phyloP scores from a whole-genome alignment of 2,113 vertebrate species.

The Tupaia tana region DNA sequence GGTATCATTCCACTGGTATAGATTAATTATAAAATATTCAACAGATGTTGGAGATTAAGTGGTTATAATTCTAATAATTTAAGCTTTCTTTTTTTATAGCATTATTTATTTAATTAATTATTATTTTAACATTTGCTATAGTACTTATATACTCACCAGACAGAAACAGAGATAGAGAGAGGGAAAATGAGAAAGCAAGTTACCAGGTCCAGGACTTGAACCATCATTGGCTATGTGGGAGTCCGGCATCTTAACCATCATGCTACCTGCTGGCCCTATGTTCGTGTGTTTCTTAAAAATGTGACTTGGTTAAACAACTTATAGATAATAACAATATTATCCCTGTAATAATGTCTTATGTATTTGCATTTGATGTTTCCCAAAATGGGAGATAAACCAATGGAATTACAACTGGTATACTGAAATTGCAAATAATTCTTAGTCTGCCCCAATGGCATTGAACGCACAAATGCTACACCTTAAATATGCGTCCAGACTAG shows the following conservation, averaged over 20 bases:
- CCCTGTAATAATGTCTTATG: background rate
- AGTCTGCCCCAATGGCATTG: background rate
- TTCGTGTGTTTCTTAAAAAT: conserved; percentile 1
- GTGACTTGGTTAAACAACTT: background rate
- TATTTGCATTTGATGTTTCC: conserved; percentile 16
- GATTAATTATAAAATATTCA: background rate
- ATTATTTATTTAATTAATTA: too few species aligned
- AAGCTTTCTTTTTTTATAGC: background rate
- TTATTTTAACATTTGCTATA: too few species aligned
- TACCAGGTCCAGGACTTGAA: too few species aligned
- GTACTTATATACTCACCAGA: too few species aligned
- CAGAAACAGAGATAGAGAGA: too few species aligned
- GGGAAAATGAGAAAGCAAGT: too few species aligned
- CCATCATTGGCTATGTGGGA: too few species aligned
- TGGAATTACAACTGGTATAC: background rate
- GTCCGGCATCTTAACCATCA: too few species aligned
- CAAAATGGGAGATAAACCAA: background rate
- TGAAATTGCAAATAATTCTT: background rate
- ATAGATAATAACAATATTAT: background rate
- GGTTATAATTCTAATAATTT: background rate
- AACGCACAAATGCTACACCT: background rate
- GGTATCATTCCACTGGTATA: background rate
- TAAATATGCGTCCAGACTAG: background rate
- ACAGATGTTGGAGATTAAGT: background rate
- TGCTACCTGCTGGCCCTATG: too few species aligned